Evolutionary conservation across 2,113 vertebrate species (phyloP), one percentile per base, ranked within the genome.

Genomic region (Rousettus leschenaultii): DNA sequence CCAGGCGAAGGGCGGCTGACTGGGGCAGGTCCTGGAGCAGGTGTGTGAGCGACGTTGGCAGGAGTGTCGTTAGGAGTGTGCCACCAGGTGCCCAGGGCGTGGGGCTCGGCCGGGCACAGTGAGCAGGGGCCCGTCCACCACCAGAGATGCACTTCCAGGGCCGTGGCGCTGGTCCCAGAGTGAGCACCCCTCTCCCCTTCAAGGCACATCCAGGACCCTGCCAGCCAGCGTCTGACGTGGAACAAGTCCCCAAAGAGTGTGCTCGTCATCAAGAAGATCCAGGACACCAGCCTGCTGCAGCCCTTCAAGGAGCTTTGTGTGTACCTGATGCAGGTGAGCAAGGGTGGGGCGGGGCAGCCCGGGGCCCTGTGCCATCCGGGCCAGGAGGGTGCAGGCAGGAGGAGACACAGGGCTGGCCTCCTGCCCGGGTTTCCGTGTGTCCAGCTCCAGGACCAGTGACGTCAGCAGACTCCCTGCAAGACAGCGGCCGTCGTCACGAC

Each of bases 121-220:
- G 14, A 51, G 51, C 51, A 16, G 51, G 51, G 48, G 48, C 48
- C 48, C 15, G 48, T 51, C 48, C 14, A 13, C 51, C 51, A 3
- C 51, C 51, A 51, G 51, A 15, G 48, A 16, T 15, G 15, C 51
- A 7, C 57, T 21, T 33, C 57, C 28, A 3, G 57, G 24, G 51
- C 15, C 51, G 5, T 15, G 16, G 18, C 0, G 26, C 35, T 51
- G 26, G 79, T 12, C 18, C 38, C 7, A 33, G 43, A 3, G 33
- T 51, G 13, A 33, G 9, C 15, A 1, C 30, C 11, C 51, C 9
- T 24, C 0, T 11, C 89, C 85, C 78, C 92, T 43, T 94, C 30
- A 89, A 99, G 99, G 99, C 99, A 99, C 98, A 99, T 99, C 96
- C 99, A 99, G 98, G 99, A 99, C 96, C 99, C 99, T 53, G 99